These are phyloP conservation scores for Yponomeuta sedellus DNA, from an alignment of 2,888 invertebrate genomes.

Conservation along the genomic window DNA sequence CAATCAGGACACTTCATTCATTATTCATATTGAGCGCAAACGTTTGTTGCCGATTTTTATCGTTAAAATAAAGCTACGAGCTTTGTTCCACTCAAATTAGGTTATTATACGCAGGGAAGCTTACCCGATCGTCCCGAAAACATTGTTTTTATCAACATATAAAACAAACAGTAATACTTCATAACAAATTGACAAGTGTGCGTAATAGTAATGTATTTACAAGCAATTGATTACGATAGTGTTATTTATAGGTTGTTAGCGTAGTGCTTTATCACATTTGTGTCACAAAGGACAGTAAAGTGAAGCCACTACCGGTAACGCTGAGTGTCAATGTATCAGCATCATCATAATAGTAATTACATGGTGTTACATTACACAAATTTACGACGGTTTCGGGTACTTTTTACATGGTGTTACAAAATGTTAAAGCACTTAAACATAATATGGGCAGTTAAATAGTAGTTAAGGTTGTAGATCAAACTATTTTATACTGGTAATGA, in stretches of 20 bases:
- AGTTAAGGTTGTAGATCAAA: too few species aligned
- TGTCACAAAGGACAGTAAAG: not conserved
- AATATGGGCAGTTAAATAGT: too few species aligned
- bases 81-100: too few species aligned
- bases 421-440: too few species aligned
- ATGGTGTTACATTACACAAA: too few species aligned
- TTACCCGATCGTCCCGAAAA: not conserved
- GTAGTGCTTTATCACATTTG: conserved; percentile 8
- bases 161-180: not conserved
- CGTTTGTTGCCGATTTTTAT: not conserved
- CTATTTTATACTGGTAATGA: too few species aligned
- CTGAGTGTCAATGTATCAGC: not conserved
- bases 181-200: not conserved
- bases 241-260: conserved; percentile 28
- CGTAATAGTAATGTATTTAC: not conserved
- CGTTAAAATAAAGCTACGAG: too few species aligned
- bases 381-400: too few species aligned
- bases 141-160: not conserved
- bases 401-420: too few species aligned
- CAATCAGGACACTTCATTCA: not conserved
- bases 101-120: not conserved
- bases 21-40: not conserved
- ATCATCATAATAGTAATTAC: too few species aligned
- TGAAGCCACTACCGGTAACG: not conserved
- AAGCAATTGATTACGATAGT: conserved; percentile 21